Evolutionary conservation across 2,113 vertebrate genomes (phyloP).

Genomic region (Centropristis striata): DNA sequence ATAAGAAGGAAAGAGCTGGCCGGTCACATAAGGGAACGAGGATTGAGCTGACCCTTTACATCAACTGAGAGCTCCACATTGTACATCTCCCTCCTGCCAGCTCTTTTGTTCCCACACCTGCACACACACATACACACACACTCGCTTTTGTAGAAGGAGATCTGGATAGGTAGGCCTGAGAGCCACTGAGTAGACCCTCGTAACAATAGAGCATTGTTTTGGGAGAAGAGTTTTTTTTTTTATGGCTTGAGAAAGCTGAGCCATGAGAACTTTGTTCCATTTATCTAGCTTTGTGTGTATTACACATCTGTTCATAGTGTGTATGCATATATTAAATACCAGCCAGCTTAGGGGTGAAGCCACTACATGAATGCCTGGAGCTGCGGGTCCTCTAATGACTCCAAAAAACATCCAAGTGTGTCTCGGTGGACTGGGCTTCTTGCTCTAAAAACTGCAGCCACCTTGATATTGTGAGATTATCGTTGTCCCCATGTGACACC

Average conservation of each 20-base stretch:
- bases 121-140: constrained; percentile 26
- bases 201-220: constrained; percentile 80
- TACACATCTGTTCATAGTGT: constrained; percentile 30
- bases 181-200: constrained; percentile 35
- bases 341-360: constrained; percentile 21
- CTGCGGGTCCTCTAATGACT: constrained; percentile 45
- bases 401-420: constrained; percentile 36
- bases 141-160: constrained; percentile 59
- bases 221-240: constrained; percentile 25
- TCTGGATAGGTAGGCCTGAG: constrained; percentile 58
- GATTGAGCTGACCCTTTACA: constrained; percentile 53
- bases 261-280: constrained; percentile 41
- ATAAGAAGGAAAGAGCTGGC: constrained; percentile 21
- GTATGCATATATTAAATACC: constrained; percentile 36
- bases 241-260: constrained; percentile 46
- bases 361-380: constrained; percentile 14
- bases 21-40: constrained; percentile 9
- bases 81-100: constrained; percentile 30
- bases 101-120: constrained; percentile 74
- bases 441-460: constrained; percentile 56
- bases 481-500: constrained; percentile 40
- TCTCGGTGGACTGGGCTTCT: constrained; percentile 35
- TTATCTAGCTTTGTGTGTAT: constrained; percentile 42
- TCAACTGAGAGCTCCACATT: constrained; percentile 55
- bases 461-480: constrained; percentile 48